Conservation (phyloP, 2,797 vertebrate species). For the Hoplostethus mediterraneus region DNA sequence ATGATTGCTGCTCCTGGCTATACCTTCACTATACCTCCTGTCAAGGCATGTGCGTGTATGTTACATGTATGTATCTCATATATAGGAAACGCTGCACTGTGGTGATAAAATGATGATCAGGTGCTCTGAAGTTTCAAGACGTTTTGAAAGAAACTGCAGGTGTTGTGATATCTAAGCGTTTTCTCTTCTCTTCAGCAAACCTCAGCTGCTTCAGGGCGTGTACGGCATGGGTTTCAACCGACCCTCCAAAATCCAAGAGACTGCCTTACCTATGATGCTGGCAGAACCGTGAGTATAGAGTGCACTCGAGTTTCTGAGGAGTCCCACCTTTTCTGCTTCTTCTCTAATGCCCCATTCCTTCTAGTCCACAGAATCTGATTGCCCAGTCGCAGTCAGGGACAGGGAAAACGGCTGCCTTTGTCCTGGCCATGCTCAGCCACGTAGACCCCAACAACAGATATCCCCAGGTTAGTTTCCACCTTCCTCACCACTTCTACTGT, state of each 20-base stretch:
- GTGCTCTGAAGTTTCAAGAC: too few species aligned
- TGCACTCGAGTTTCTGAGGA: background rate
- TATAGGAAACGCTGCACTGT: too few species aligned
- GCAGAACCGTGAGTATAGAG: conserved; percentile 92
- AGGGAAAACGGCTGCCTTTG: conserved; percentile 98
- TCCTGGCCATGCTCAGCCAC: conserved; percentile 97
- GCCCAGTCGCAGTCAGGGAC: conserved; percentile 98
- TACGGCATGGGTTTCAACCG: conserved; percentile 98
- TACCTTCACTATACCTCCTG: too few species aligned
- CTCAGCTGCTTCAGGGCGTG: conserved; percentile 95
- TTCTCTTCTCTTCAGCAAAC: conserved; percentile 84
- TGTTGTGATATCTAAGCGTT: background rate
- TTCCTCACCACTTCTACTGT: background rate
- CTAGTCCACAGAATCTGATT: conserved; percentile 97
- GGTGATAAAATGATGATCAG: background rate
- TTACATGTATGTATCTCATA: background rate
- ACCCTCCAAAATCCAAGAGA: conserved; percentile 98
- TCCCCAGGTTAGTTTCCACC: conserved; percentile 89
- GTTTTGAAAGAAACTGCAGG: background rate
- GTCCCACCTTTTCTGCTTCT: background rate
- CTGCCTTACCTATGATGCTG: conserved; percentile 98
- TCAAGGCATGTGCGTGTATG: background rate
- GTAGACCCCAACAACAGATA: conserved; percentile 92
- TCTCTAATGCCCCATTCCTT: conserved; percentile 18
- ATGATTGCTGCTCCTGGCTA: too few species aligned